These are phyloP conservation scores for Crypturellus undulatus DNA, from an alignment of 2,113 vertebrate species.

Conservation along the genomic window DNA sequence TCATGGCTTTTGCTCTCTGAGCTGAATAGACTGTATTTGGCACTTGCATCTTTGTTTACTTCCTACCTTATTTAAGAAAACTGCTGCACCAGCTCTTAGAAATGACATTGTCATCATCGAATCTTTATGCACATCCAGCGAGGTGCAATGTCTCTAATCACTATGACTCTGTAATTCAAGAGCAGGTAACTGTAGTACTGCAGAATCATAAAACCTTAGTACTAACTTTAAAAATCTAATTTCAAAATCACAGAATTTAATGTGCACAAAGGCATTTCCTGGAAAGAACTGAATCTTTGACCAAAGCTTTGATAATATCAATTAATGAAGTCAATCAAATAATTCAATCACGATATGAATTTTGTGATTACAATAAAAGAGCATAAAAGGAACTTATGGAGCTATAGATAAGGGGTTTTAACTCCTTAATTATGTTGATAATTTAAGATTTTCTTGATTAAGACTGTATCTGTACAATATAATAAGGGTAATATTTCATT, in stretches of 20 bases:
- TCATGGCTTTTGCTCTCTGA: not conserved
- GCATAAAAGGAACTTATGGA: not conserved
- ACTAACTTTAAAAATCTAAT: not conserved
- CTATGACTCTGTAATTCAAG: not conserved
- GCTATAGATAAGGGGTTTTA: not conserved
- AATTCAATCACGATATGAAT: not conserved
- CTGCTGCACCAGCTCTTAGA: not conserved
- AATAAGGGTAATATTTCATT: not conserved
- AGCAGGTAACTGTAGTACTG: not conserved
- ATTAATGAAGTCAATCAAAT: not conserved
- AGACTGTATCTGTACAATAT: not conserved
- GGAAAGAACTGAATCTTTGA: not conserved
- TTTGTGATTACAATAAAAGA: not conserved
- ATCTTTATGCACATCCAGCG: not conserved
- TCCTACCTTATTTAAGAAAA: not conserved
- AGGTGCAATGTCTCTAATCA: not conserved
- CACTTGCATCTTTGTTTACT: not conserved
- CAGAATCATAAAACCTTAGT: not conserved
- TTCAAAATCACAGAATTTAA: not conserved
- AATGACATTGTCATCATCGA: not conserved
- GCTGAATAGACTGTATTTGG: not conserved
- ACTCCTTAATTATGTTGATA: not conserved
- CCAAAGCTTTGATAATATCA: not conserved
- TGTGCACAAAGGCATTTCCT: not conserved
- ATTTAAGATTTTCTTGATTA: not conserved